Evolutionary conservation across 2,797 vertebrate species (phyloP).

Genomic region (Anomalospiza imberbis): DNA sequence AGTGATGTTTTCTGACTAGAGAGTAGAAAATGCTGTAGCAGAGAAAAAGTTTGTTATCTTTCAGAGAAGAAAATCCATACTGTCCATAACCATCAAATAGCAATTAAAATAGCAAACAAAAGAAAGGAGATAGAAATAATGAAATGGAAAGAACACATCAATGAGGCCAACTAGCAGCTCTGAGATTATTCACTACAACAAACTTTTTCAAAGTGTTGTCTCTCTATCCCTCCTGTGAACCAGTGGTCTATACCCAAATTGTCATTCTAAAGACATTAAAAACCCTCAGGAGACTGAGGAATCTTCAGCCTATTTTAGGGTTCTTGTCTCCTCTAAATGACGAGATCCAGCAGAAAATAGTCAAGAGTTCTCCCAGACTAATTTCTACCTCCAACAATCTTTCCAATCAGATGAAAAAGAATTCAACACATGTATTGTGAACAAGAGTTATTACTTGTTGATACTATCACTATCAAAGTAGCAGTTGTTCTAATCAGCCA

Average conservation of each 20-base stretch:
- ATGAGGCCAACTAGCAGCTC: not conserved
- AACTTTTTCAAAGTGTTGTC: not conserved
- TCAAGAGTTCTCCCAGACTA: not conserved
- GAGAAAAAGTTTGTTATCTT: not conserved
- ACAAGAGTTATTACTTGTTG: not conserved
- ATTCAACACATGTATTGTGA: not conserved
- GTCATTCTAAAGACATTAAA: not conserved
- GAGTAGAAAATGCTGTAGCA: not conserved
- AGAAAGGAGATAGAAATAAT: not conserved
- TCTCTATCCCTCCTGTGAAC: not conserved
- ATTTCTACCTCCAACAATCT: not conserved
- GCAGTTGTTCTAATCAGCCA: not conserved
- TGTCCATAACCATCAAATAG: not conserved
- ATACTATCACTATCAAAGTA: not conserved
- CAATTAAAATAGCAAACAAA: constrained; percentile 19
- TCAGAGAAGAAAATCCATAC: not conserved
- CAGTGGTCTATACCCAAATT: not conserved
- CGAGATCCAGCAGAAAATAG: not conserved
- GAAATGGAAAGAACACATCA: not conserved
- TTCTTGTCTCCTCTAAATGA: not conserved
- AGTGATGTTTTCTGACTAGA: not conserved
- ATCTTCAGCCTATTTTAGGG: not conserved
- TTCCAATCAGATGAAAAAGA: not conserved
- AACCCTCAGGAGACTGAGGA: not conserved
- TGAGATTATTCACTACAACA: not conserved